These are phyloP conservation scores for Palythoa heliodiscus DNA, from an alignment of 92 coral and sea anemone species.

Conservation along the genomic window DNA sequence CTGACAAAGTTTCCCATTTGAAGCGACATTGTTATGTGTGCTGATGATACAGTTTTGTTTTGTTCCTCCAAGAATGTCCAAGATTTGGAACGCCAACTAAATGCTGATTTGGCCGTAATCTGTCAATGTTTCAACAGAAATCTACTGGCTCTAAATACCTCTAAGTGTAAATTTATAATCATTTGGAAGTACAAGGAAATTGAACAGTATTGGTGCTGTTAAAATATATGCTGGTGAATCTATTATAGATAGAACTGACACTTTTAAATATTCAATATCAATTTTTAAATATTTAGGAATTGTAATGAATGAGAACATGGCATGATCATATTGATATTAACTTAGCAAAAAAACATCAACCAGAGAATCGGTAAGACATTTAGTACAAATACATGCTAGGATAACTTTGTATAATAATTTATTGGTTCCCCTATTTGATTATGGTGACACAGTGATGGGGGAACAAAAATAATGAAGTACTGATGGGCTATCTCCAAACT, in stretches of 20 bases:
- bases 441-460: no score
- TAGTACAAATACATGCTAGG: neutral
- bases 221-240: neutral
- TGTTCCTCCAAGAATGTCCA: conserved; percentile 31
- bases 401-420: neutral
- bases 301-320: conserved; percentile 16
- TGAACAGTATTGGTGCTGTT: neutral
- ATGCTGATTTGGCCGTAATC: conserved; percentile 9
- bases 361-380: neutral
- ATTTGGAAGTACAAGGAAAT: conserved; percentile 12
- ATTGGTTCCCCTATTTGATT: no score
- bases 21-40: conserved; percentile 38
- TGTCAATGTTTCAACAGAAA: conserved; percentile 27
- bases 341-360: neutral
- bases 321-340: conserved; percentile 3
- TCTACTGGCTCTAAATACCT: conserved; percentile 28
- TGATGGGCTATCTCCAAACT: neutral
- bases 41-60: conserved; percentile 40
- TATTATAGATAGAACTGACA: neutral
- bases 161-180: conserved; percentile 36
- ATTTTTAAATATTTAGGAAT: conserved; percentile 26
- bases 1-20: conserved; percentile 9
- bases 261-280: no score
- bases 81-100: conserved; percentile 27
- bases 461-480: neutral